These are phyloP conservation scores for Meloidogyne hapla DNA, from an alignment of 1,140 invertebrate species.

Conservation along the genomic window DNA sequence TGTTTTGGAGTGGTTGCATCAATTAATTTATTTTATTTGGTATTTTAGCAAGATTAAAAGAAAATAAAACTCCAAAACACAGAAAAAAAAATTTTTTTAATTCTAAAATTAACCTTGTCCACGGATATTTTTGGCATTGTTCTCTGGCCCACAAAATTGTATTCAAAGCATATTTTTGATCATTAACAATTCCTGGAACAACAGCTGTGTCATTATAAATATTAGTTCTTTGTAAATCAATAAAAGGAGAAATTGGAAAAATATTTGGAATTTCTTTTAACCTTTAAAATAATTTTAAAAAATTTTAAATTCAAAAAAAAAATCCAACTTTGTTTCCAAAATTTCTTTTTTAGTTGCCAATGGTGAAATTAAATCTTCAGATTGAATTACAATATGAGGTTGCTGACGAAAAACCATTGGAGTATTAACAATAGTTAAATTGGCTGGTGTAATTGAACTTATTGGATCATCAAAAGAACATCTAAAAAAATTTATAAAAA, in stretches of 20 bases:
- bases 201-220: slow-evolving; percentile 56
- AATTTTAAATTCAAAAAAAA: slow-evolving; percentile 13
- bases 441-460: slow-evolving; percentile 33
- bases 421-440: slow-evolving; percentile 28
- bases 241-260: slow-evolving; percentile 55
- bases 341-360: slow-evolving; percentile 42
- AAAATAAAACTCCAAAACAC: no score
- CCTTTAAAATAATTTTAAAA: slow-evolving; percentile 28
- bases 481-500: slow-evolving; percentile 34
- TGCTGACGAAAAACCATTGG: slow-evolving; percentile 53
- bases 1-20: no score
- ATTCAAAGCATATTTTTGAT: background rate
- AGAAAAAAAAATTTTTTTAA: no score
- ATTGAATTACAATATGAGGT: slow-evolving; percentile 56
- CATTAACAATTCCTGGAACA: slow-evolving; percentile 45
- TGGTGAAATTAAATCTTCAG: slow-evolving; percentile 20
- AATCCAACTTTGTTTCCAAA: slow-evolving; percentile 11
- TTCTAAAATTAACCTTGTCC: slow-evolving; percentile 50
- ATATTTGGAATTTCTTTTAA: slow-evolving; percentile 47
- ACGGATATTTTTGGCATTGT: slow-evolving; percentile 62
- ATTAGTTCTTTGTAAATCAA: slow-evolving; percentile 52
- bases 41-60: no score
- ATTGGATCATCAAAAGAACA: slow-evolving; percentile 51
- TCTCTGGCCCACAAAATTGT: slow-evolving; percentile 48
- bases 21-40: no score